Base-by-base conservation (phyloP, 2,797 vertebrate species). In the Pitangus sulphuratus region DNA sequence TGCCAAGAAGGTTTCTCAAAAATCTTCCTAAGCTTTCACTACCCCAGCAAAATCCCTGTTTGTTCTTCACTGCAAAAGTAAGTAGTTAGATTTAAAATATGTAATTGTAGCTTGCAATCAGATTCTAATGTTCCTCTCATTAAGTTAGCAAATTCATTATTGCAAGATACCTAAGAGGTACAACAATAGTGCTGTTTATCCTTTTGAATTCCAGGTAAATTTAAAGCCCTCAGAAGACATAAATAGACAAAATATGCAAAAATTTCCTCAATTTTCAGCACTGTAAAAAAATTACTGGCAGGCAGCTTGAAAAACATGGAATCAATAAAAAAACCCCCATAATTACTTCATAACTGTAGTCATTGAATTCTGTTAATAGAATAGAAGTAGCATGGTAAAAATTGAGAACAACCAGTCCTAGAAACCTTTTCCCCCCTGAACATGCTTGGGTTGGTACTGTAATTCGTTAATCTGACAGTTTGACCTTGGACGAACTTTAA, bases 391-490 rank as follows among this genome's bases (percentile, higher is more conserved):
- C 3, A 61, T 33, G 8, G 33, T 17, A 70, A 93, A 48, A 78
- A 64, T 40, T 64, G 60, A 45, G 24, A 77, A 24, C 33, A 66
- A 31, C 5, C 25, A 64, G 8, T 75, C 30, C 35, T 58, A 47
- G 28, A 74, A 68, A 47, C 6, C 1, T 6, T 56, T 57, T 80
- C 57, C 1, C 4, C 30, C 30, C 42, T 30, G 28, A 47, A 71
- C 1, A 3, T 45, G 12, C 9, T 22, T 0, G 0, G 13, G 6
- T 7, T 80, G 68, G 87, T 87, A 87, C 3, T 47, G 8, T 22
- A 84, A 37, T 66, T 57, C 42, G 6, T 13, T 82, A 53, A 44
- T 45, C 20, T 33, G 24, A 71, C 56, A 76, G 33, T 35, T 11
- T 82, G 64, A 68, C 2, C 44, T 24, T 33, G 44, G 28, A 39